Evolutionary conservation across 2,888 invertebrate genomes (phyloP).

Genomic region (Callosobruchus maculatus): DNA sequence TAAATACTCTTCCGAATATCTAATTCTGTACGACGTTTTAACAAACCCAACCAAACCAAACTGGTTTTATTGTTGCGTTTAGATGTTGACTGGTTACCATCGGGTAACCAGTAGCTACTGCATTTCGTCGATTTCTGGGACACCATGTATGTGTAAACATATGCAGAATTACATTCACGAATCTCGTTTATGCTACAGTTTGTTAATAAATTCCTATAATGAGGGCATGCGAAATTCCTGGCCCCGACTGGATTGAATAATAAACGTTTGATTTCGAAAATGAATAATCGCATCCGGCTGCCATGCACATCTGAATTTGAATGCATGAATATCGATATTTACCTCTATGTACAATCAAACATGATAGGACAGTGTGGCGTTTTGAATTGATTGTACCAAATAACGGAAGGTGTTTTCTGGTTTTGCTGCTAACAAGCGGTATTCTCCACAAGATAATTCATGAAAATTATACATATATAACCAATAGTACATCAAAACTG

Average conservation of each 20-base stretch:
- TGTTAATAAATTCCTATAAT: neutral
- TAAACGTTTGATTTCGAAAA: neutral
- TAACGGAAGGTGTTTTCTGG: neutral
- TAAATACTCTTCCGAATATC: too few relatives aligned
- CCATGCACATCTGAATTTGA: neutral
- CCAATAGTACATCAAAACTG: too few relatives aligned
- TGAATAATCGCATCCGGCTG: neutral
- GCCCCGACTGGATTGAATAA: neutral
- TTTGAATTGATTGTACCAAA: neutral
- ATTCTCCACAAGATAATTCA: too few relatives aligned
- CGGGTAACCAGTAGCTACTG: too few relatives aligned
- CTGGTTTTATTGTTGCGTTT: too few relatives aligned
- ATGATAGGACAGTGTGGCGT: neutral
- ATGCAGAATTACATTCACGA: neutral
- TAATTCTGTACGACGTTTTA: too few relatives aligned
- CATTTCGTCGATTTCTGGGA: too few relatives aligned
- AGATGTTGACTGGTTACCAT: too few relatives aligned
- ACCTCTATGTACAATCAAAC: neutral
- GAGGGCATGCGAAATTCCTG: neutral
- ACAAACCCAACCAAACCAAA: too few relatives aligned
- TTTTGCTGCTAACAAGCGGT: too few relatives aligned
- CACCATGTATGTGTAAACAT: too few relatives aligned
- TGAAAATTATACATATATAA: too few relatives aligned
- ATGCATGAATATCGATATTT: neutral
- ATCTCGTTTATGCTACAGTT: neutral